Conservation (phyloP, 2,113 vertebrate species). For the Chaetops frenatus region DNA sequence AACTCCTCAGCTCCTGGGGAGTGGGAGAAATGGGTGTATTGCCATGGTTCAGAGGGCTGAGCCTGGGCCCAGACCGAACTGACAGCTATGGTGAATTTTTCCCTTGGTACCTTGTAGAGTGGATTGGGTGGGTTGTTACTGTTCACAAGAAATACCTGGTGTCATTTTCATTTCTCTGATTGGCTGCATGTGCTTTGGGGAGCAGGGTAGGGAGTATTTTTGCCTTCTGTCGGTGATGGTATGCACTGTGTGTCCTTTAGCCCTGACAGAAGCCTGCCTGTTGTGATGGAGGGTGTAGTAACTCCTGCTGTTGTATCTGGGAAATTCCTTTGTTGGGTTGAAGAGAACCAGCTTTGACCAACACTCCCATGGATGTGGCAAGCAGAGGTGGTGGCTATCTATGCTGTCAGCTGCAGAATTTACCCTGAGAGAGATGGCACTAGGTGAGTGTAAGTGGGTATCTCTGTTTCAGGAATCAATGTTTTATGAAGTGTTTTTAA, state of each 20-base stretch:
- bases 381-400: accelerated
- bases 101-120: not conserved
- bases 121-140: not conserved
- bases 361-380: not conserved
- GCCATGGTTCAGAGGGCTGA: not conserved
- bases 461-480: not conserved
- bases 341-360: not conserved
- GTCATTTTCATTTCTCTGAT: not conserved
- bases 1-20: not conserved
- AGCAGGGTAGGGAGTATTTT: accelerated
- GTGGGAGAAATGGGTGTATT: not conserved
- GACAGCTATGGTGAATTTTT: not conserved
- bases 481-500: not conserved
- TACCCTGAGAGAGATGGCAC: not conserved
- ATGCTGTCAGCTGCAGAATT: not conserved
- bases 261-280: not conserved
- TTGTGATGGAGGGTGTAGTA: not conserved
- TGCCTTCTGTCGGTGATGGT: not conserved
- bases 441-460: not conserved
- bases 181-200: not conserved
- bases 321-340: not conserved
- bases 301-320: not conserved
- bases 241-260: accelerated
- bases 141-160: not conserved
- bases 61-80: not conserved